Evolutionary conservation across 2,888 invertebrate species (phyloP).

Genomic region (Lissonota sp.): DNA sequence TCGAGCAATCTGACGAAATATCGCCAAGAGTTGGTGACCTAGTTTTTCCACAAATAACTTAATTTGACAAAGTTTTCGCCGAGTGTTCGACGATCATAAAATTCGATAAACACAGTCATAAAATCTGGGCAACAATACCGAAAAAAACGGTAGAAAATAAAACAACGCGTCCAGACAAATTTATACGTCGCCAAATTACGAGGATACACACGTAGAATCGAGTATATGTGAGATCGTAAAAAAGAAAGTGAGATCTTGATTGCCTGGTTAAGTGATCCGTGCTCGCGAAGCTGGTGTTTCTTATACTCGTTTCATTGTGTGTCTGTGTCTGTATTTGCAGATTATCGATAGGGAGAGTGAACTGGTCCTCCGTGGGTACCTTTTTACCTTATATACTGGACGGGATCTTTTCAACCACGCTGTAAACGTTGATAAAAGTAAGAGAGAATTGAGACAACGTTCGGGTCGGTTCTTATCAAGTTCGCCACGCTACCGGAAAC

Average conservation of each 20-base stretch:
- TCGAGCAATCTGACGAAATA: too few species aligned
- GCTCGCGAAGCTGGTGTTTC: conserved; percentile 31
- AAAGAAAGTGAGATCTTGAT: conserved; percentile 64
- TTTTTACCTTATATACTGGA: conserved; percentile 10
- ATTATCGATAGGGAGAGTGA: conserved; percentile 47
- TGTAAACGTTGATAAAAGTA: conserved; percentile 26
- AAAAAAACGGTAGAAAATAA: conserved; percentile 12
- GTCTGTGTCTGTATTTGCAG: conserved; percentile 29
- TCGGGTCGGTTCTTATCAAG: not conserved
- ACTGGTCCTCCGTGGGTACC: conserved; percentile 25
- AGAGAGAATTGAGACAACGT: conserved; percentile 39
- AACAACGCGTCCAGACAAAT: not conserved
- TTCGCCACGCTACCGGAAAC: not conserved
- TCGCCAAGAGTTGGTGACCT: too few species aligned
- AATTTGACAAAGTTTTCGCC: not conserved
- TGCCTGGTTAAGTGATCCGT: conserved; percentile 63
- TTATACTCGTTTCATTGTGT: conserved; percentile 12
- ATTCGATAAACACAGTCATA: conserved; percentile 7
- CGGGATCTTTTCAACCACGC: conserved; percentile 17
- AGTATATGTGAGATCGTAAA: conserved; percentile 60
- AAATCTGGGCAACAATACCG: not conserved
- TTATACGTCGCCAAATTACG: conserved; percentile 15
- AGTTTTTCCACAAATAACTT: not conserved
- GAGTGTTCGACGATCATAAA: conserved; percentile 11
- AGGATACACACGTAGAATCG: conserved; percentile 20